Conservation (phyloP, 2,888 invertebrate genomes). For the Sphinx pinastri region DNA sequence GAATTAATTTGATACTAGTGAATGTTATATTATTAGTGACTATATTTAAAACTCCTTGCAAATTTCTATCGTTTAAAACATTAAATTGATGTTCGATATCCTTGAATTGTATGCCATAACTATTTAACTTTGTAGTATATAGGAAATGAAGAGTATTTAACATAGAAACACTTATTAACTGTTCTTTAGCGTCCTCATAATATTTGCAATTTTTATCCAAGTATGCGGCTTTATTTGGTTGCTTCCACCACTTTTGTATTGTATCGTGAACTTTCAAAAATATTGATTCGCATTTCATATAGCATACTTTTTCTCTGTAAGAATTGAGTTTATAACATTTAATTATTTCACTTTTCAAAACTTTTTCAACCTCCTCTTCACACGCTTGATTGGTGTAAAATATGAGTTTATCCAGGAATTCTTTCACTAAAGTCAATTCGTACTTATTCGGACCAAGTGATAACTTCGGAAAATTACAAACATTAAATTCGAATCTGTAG, state of each 20-base stretch:
- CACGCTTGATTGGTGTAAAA: slow-evolving; percentile 44
- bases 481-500: slow-evolving; percentile 37
- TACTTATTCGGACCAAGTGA: slow-evolving; percentile 28
- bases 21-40: slow-evolving; percentile 33
- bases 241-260: slow-evolving; percentile 44
- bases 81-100: neutral
- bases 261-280: slow-evolving; percentile 39
- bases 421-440: slow-evolving; percentile 30
- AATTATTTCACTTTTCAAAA: slow-evolving; percentile 39
- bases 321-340: slow-evolving; percentile 21
- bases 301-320: slow-evolving; percentile 24
- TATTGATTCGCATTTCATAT: slow-evolving; percentile 37
- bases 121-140: slow-evolving; percentile 12
- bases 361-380: slow-evolving; percentile 40
- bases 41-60: neutral
- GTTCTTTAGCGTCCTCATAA: slow-evolving; percentile 22
- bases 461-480: slow-evolving; percentile 34
- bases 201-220: slow-evolving; percentile 23
- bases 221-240: slow-evolving; percentile 28
- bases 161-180: slow-evolving; percentile 21
- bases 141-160: slow-evolving; percentile 19
- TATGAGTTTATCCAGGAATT: slow-evolving; percentile 31
- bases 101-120: neutral
- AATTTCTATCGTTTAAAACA: neutral
- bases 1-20: slow-evolving; percentile 35